Evolutionary conservation across 2,113 vertebrate genomes (phyloP), one percentile per base, ranked within the genome.

Genomic region (Fukomys damarensis): DNA sequence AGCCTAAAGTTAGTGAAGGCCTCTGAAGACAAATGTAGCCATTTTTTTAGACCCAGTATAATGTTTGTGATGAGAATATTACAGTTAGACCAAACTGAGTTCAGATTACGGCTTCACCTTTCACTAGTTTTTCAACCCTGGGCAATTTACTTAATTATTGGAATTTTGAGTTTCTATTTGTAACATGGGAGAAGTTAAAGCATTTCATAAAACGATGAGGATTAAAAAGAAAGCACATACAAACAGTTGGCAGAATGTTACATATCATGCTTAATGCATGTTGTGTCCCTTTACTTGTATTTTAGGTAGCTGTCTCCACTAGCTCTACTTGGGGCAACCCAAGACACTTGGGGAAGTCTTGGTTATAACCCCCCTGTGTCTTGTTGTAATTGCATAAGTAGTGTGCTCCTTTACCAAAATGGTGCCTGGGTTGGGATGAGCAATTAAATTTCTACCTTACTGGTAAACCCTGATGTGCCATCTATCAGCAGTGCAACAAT

Each of bases 261-360:
- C 4, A 20, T 1, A 8, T 35, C 32, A 4, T 22, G 28, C 10
- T n/a, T 65, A n/a, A 7, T 2, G 3, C 10, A 32, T 4, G 0
- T 19, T 11, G 22, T 65, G 24, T 10, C 52, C 17, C 46, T 41
- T 56, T 52, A 0, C 10, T 59, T 81, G 35, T 0, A 16, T 52
- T 14, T 41, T 24, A 46, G 59, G 35, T 4, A 12, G 49, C n/a
- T n/a, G n/a, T n/a, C n/a, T n/a, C n/a, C 19, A 20, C 35, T 46
- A 13, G 11, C 28, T 89, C 74, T 86, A 38, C 14, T 46, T 12
- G 41, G 52, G 38, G 38, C n/a, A 43, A n/a, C n/a, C n/a, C n/a
- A n/a, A n/a, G n/a, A n/a, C n/a, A 38, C 14, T 46, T 12, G 41
- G 52, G 38, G 38, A 32, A 43, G 14, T 79, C 74, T 22, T 20